Evolutionary conservation across 2,113 vertebrate species (phyloP).

Genomic region (Irena cyanogastra): DNA sequence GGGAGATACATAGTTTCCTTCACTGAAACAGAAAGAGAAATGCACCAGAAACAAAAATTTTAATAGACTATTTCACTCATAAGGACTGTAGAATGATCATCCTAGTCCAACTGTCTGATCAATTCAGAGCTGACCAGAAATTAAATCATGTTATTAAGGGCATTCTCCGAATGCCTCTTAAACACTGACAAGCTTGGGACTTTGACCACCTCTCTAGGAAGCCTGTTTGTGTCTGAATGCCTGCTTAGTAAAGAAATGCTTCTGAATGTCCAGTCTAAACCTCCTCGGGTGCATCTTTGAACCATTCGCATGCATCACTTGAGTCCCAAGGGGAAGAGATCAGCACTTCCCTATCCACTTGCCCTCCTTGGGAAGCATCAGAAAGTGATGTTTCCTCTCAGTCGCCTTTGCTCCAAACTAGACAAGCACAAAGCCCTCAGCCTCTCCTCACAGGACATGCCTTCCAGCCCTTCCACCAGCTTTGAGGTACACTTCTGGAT

Average conservation of each 20-base stretch:
- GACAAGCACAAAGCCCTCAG: not conserved
- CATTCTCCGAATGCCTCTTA: not conserved
- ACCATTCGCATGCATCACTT: rapidly evolving
- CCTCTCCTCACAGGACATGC: not conserved
- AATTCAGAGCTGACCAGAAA: not conserved
- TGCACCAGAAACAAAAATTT: not conserved
- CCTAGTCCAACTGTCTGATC: not conserved
- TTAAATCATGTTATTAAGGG: not conserved
- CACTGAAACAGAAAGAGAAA: not conserved
- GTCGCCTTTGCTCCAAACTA: not conserved
- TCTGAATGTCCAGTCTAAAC: not conserved
- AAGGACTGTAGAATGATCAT: not conserved
- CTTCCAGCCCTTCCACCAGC: not conserved
- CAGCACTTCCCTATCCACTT: not conserved
- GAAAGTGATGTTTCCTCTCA: not conserved
- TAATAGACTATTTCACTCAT: not conserved
- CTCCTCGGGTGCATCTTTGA: not conserved
- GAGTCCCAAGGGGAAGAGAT: not conserved
- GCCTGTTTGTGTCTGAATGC: not conserved
- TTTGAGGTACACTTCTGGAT: not conserved
- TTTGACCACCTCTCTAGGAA: rapidly evolving
- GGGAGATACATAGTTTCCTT: not conserved
- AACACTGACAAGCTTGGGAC: not conserved
- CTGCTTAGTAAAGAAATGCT: not conserved
- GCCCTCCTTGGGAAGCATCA: not conserved